phyloP scores from a whole-genome alignment of 2,797 vertebrate species.

The Carcharodon carcharias region DNA sequence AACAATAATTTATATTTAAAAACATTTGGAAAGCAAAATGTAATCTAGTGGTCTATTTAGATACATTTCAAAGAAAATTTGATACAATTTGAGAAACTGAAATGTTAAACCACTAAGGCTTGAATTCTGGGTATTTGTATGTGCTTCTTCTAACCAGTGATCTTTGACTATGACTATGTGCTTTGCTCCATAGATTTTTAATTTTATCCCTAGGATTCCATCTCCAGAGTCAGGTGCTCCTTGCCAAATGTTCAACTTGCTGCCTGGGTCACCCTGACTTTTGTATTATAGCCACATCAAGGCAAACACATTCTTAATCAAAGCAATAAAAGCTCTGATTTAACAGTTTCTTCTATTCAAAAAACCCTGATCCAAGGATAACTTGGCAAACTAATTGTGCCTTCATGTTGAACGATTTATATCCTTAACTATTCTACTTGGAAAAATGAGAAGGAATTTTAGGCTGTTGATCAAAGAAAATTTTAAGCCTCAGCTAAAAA shows the following conservation, averaged over 20 bases:
- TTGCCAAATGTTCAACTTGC: neutral
- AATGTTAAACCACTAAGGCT: too few species aligned
- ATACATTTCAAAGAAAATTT: neutral
- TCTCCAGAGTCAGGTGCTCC: neutral
- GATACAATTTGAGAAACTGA: neutral
- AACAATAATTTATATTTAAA: too few species aligned
- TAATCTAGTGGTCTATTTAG: neutral
- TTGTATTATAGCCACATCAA: neutral
- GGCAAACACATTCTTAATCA: neutral
- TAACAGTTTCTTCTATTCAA: neutral
- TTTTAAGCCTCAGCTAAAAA: neutral
- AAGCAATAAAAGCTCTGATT: neutral
- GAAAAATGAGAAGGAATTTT: neutral
- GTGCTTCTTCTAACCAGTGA: neutral
- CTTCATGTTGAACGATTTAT: neutral
- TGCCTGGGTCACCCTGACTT: neutral
- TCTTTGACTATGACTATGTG: neutral
- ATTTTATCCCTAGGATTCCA: neutral
- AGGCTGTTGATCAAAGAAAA: constrained; percentile 13
- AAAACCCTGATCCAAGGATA: neutral
- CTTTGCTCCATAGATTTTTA: neutral
- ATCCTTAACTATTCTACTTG: constrained; percentile 14
- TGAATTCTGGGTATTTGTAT: neutral
- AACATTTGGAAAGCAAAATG: neutral
- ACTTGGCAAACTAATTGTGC: neutral